phyloP scores from a whole-genome alignment of 1,140 invertebrate species.

The Grapholita molesta region DNA sequence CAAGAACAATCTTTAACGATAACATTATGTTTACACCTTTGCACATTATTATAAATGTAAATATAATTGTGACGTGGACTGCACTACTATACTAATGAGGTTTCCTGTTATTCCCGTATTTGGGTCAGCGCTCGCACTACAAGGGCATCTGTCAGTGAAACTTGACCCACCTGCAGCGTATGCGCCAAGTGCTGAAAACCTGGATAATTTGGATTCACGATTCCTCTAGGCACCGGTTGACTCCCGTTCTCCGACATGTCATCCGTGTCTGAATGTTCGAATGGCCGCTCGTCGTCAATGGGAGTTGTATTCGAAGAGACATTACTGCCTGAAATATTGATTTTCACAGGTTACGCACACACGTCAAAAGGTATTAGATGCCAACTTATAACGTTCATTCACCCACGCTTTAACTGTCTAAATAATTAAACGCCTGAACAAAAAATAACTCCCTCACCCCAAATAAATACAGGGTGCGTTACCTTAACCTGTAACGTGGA shows the following conservation, averaged over 20 bases:
- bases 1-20: too few relatives aligned
- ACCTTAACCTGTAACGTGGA: background rate
- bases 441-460: background rate
- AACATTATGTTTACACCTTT: too few relatives aligned
- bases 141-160: slow-evolving; percentile 41
- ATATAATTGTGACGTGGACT: background rate
- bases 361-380: background rate
- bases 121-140: slow-evolving; percentile 33
- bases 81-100: slow-evolving; percentile 24
- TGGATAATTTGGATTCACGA: slow-evolving; percentile 89
- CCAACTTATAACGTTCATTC: background rate
- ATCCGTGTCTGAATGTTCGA: slow-evolving; percentile 68
- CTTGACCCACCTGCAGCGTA: slow-evolving; percentile 70
- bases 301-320: slow-evolving; percentile 41
- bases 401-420: background rate
- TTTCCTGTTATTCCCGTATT: slow-evolving; percentile 37
- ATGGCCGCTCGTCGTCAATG: slow-evolving; percentile 55
- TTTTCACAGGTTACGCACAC: slow-evolving; percentile 2
- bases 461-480: background rate
- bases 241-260: slow-evolving; percentile 69
- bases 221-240: slow-evolving; percentile 79
- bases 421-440: background rate
- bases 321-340: slow-evolving; percentile 29
- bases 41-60: too few relatives aligned
- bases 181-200: slow-evolving; percentile 83